phyloP scores from a whole-genome alignment of 2,797 vertebrate species.

The Lagodon rhomboides region DNA sequence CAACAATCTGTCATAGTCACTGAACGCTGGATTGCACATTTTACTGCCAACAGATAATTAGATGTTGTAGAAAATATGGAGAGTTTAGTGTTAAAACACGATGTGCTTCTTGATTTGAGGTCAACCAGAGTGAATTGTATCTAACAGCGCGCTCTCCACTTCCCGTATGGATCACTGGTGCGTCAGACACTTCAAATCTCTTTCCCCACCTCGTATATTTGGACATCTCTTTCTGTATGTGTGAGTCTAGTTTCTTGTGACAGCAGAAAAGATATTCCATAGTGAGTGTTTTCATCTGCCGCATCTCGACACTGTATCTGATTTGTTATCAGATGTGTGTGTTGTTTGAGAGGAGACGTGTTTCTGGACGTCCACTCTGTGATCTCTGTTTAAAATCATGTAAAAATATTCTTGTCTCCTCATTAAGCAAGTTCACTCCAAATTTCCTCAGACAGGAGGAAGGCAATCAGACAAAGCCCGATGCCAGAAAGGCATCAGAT shows the following conservation, averaged over 20 bases:
- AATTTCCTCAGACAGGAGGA: constrained; percentile 54
- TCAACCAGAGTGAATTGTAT: constrained; percentile 7
- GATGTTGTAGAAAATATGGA: constrained; percentile 36
- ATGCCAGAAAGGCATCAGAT: constrained; percentile 44
- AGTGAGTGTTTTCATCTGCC: constrained; percentile 38
- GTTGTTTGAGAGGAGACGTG: constrained; percentile 51
- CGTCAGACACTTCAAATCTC: neutral
- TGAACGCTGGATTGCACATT: constrained; percentile 51
- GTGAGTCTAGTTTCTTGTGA: constrained; percentile 6
- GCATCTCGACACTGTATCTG: constrained; percentile 13
- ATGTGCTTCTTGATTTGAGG: constrained; percentile 41
- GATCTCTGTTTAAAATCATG: constrained; percentile 66
- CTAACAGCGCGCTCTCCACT: neutral
- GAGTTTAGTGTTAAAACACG: constrained; percentile 32
- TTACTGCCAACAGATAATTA: constrained; percentile 48
- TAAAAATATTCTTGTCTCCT: constrained; percentile 66
- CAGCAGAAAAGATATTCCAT: neutral
- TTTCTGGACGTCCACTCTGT: constrained; percentile 53
- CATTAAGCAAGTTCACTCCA: constrained; percentile 63
- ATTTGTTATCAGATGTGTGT: constrained; percentile 53
- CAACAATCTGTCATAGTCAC: constrained; percentile 49
- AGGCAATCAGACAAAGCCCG: constrained; percentile 57
- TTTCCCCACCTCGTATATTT: neutral
- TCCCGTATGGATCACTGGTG: neutral
- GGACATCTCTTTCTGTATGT: neutral